Evolutionary conservation across 2,113 vertebrate genomes (phyloP).

Genomic region (Eleginops maclovinus): DNA sequence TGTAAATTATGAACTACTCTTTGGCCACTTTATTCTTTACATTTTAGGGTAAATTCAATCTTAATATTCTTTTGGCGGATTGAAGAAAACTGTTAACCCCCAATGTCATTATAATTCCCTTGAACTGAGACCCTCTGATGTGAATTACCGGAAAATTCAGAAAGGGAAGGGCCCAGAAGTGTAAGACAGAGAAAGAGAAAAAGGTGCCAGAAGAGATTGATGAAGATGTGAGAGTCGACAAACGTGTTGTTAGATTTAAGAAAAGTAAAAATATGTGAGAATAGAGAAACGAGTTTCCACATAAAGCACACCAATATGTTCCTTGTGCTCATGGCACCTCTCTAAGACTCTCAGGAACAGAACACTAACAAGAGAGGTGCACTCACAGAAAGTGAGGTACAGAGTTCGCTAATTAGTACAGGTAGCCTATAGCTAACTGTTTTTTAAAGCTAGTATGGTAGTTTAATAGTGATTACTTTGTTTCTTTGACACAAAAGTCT

Average conservation of each 20-base stretch:
- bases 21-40: neutral
- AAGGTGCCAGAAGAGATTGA: neutral
- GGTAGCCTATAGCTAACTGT: neutral
- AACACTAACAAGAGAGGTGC: neutral
- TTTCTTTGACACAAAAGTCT: neutral
- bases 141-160: neutral
- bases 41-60: neutral
- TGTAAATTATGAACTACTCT: neutral
- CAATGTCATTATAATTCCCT: neutral
- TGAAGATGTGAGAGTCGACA: neutral
- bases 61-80: neutral
- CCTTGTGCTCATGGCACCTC: neutral
- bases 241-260: neutral
- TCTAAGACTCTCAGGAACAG: constrained; percentile 1
- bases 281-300: neutral
- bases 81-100: neutral
- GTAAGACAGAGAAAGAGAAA: neutral
- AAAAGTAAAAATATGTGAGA: neutral
- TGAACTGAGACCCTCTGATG: neutral
- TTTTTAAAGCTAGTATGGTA: neutral
- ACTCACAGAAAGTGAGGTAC: too few relatives aligned
- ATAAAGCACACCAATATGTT: neutral
- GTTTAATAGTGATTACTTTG: constrained; percentile 2
- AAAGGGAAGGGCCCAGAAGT: neutral
- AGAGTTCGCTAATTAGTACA: neutral